phyloP scores from a whole-genome alignment of 2,113 vertebrate species.

The Lophochroa leadbeateri region DNA sequence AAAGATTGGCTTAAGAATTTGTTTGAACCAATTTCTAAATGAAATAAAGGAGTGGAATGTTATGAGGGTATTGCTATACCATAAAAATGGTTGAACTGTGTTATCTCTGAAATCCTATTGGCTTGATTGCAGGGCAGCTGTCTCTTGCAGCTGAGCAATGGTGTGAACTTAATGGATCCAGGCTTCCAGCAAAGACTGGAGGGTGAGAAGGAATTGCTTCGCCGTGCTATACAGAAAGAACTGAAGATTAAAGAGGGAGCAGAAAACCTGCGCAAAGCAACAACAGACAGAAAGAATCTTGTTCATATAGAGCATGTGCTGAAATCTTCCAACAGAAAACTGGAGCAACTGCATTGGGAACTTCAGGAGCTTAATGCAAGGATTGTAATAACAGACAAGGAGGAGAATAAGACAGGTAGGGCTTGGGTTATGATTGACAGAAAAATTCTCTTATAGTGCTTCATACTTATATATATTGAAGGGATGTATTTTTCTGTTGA shows the following conservation, averaged over 20 bases:
- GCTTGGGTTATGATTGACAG: background rate
- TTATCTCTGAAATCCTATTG: background rate
- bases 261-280: constrained; percentile 89
- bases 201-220: constrained; percentile 86
- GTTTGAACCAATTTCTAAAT: background rate
- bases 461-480: background rate
- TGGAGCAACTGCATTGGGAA: constrained; percentile 85
- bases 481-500: background rate
- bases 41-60: background rate
- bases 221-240: constrained; percentile 91
- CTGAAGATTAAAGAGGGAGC: constrained; percentile 95
- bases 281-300: constrained; percentile 86
- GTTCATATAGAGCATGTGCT: constrained; percentile 88
- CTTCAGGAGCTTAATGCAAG: constrained; percentile 89
- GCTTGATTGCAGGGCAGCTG: constrained; percentile 66
- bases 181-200: constrained; percentile 86
- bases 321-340: constrained; percentile 83
- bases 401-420: constrained; percentile 57
- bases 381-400: constrained; percentile 82
- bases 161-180: constrained; percentile 80
- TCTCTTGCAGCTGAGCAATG: constrained; percentile 78
- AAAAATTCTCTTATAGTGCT: background rate
- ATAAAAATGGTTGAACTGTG: background rate
- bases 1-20: background rate
- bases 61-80: background rate